A percentile compares a stretch with the other conserved stretches of the same genome.
Evolutionary conservation across 2,888 invertebrate species (phyloP).

Genomic region (Lucinisca nassula): DNA sequence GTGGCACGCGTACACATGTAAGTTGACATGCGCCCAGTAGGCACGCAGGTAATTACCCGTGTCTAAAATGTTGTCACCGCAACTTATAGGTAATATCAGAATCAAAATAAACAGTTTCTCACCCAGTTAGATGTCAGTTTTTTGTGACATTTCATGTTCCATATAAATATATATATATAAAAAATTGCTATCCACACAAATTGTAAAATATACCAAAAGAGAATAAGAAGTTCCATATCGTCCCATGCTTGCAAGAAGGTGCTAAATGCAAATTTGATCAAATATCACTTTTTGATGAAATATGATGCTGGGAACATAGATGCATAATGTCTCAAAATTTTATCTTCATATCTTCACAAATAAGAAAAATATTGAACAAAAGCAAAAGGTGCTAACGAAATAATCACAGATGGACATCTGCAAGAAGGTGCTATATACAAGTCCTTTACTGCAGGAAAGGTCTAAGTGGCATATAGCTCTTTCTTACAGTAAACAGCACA

Average conservation of each 20-base stretch:
- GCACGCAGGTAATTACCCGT: too few species aligned
- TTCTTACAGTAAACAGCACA: not conserved
- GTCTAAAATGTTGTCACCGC: too few species aligned
- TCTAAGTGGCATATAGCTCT: not conserved
- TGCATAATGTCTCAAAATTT: not conserved
- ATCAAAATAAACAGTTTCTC: too few species aligned
- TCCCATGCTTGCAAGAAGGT: constrained; percentile 5
- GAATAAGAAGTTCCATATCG: not conserved
- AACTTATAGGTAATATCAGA: too few species aligned
- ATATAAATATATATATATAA: too few species aligned
- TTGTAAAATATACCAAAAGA: too few species aligned
- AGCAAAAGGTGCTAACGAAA: not conserved
- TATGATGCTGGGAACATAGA: constrained; percentile 1
- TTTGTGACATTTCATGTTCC: too few species aligned
- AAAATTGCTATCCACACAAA: too few species aligned
- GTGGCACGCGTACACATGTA: too few species aligned
- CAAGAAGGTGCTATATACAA: not conserved
- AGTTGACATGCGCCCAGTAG: too few species aligned
- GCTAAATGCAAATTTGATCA: not conserved
- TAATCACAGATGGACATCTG: not conserved
- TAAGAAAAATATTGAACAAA: not conserved
- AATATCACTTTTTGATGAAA: not conserved
- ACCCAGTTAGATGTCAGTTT: too few species aligned
- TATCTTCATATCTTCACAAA: not conserved
- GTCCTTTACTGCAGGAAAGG: not conserved